Conservation (phyloP, 2,797 vertebrate species). For the Dryobates pubescens region DNA sequence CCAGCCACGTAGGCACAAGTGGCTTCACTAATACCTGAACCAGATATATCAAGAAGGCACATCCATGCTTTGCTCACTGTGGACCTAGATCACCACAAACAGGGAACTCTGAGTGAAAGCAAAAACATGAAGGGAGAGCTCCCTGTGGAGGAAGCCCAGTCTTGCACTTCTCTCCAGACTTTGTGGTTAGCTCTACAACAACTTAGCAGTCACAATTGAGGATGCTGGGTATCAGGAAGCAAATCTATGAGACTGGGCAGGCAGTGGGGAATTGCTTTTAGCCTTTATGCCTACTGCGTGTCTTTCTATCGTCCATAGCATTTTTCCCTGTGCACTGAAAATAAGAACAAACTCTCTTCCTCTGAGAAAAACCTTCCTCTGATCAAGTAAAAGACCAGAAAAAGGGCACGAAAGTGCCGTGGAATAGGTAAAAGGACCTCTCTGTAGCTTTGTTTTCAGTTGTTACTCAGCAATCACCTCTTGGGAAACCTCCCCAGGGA, state of each 20-base stretch:
- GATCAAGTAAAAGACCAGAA: neutral
- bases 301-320: neutral
- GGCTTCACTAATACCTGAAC: accelerated
- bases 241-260: neutral
- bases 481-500: slow-evolving; percentile 12
- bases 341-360: neutral
- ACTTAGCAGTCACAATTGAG: neutral
- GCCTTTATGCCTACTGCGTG: neutral
- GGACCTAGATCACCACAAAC: neutral
- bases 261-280: neutral
- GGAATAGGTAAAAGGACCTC: neutral
- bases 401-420: neutral
- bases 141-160: accelerated
- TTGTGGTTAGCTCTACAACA: neutral
- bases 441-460: neutral
- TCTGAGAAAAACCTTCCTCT: neutral
- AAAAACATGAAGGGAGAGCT: neutral
- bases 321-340: neutral
- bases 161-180: neutral
- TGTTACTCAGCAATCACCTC: neutral
- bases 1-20: neutral
- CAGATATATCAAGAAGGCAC: accelerated
- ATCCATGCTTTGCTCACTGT: accelerated
- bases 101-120: neutral
- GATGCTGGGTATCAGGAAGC: neutral